Percentiles rank a stretch among this genome's conserved stretches.
Evolutionary conservation across 2,113 vertebrate genomes (phyloP).

Genomic region (Platanista minor): DNA sequence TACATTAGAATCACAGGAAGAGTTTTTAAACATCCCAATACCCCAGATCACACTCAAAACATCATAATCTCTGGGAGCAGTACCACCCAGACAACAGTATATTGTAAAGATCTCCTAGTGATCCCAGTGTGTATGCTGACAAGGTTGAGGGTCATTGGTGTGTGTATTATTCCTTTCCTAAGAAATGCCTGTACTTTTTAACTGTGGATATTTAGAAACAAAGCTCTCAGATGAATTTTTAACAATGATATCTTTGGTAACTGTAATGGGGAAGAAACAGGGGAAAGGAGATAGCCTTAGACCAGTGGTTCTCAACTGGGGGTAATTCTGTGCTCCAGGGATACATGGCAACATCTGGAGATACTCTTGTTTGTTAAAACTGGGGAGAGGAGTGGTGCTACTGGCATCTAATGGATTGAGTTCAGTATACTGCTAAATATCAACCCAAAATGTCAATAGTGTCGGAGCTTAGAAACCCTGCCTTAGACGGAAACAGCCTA

Average conservation of each 20-base stretch:
- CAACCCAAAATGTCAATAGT: not conserved
- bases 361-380: not conserved
- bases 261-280: not conserved
- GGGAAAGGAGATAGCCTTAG: not conserved
- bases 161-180: not conserved
- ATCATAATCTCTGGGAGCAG: not conserved
- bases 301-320: not conserved
- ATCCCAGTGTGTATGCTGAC: not conserved
- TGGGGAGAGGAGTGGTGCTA: not conserved
- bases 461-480: not conserved
- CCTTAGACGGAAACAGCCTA: not conserved
- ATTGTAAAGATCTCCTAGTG: not conserved
- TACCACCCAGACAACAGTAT: not conserved
- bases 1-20: not conserved
- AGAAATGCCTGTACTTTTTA: not conserved
- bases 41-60: not conserved
- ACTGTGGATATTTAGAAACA: not conserved
- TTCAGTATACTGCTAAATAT: not conserved
- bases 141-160: not conserved
- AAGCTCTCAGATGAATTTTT: not conserved
- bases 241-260: not conserved
- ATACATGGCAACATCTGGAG: not conserved
- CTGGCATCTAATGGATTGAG: not conserved
- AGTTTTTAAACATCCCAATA: not conserved
- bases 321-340: not conserved